phyloP scores from a whole-genome alignment of 2,888 invertebrate species.

The Sesia bembeciformis region DNA sequence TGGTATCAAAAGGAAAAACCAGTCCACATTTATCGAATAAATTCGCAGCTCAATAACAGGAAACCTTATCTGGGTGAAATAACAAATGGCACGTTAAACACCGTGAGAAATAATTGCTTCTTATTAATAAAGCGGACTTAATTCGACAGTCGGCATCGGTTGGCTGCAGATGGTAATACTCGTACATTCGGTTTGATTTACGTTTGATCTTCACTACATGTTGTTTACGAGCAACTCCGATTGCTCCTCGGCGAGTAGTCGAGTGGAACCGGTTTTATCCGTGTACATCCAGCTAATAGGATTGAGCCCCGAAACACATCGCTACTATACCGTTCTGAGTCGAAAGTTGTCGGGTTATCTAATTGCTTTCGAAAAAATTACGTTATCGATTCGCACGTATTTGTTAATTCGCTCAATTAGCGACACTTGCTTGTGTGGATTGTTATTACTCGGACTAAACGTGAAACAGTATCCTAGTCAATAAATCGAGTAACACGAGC shows the following conservation, averaged over 20 bases:
- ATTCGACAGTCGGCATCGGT: not conserved
- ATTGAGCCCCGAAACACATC: too few relatives aligned
- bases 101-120: not conserved
- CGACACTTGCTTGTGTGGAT: too few relatives aligned
- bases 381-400: too few relatives aligned
- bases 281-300: constrained; percentile 25
- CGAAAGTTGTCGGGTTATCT: constrained; percentile 11
- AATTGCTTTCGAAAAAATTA: too few relatives aligned
- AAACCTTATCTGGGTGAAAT: constrained; percentile 33
- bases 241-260: not conserved
- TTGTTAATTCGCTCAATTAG: too few relatives aligned
- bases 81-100: constrained; percentile 1
- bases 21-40: constrained; percentile 3
- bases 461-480: too few relatives aligned
- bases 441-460: too few relatives aligned
- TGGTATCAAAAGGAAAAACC: not conserved
- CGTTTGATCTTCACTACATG: not conserved
- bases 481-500: constrained; percentile 8
- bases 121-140: not conserved
- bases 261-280: constrained; percentile 21
- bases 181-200: not conserved
- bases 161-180: not conserved
- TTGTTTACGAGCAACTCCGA: too few relatives aligned
- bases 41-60: constrained; percentile 29
- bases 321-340: constrained; percentile 18